Conservation (phyloP, 2,888 invertebrate genomes). For the Dryomyza anilis region DNA sequence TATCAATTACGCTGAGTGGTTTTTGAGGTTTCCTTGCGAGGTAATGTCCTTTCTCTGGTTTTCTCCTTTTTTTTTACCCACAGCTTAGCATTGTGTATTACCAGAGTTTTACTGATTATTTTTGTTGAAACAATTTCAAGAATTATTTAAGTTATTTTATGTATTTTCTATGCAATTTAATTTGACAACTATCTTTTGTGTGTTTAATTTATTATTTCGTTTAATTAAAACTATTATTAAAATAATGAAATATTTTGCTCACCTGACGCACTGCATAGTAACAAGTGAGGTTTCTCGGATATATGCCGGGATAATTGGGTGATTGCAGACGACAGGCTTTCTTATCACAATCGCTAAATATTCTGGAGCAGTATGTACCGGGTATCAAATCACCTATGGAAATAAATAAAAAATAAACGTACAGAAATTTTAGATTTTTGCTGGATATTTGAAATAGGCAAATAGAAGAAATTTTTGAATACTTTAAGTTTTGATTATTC, state of each 20-base stretch:
- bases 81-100: neutral
- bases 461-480: too few relatives aligned
- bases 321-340: slow-evolving; percentile 88
- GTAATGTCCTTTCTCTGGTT: neutral
- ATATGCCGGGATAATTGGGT: slow-evolving; percentile 90
- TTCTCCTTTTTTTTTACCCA: neutral
- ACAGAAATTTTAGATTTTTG: too few relatives aligned
- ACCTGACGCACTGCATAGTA: slow-evolving; percentile 84
- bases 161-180: too few relatives aligned
- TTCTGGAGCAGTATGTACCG: slow-evolving; percentile 89
- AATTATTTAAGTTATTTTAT: too few relatives aligned
- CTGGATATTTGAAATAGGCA: too few relatives aligned
- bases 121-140: too few relatives aligned
- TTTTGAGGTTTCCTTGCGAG: slow-evolving; percentile 29
- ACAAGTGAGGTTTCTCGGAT: slow-evolving; percentile 92
- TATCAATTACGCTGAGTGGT: slow-evolving; percentile 31
- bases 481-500: too few relatives aligned
- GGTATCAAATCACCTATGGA: slow-evolving; percentile 82
- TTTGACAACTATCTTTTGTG: too few relatives aligned
- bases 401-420: too few relatives aligned
- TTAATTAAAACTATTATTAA: too few relatives aligned
- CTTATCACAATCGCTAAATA: slow-evolving; percentile 90
- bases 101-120: neutral
- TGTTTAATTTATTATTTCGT: too few relatives aligned
- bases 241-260: slow-evolving; percentile 40